Evolutionary conservation across 1,140 invertebrate genomes (phyloP).

Genomic region (Drosophila kepulauana): DNA sequence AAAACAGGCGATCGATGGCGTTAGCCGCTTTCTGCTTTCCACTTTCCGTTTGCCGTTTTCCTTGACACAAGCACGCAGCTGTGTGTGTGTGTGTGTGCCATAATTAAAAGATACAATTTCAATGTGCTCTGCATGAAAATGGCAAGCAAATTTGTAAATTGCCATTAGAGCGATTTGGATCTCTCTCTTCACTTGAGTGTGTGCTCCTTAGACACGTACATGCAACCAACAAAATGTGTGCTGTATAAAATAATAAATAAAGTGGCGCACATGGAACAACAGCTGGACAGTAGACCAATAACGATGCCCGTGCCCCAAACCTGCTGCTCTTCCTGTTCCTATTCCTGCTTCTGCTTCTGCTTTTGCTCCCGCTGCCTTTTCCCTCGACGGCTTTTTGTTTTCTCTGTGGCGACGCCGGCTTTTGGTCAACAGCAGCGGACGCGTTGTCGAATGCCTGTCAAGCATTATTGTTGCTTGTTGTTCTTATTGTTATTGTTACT

Average conservation of each 20-base stretch:
- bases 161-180: slow-evolving; percentile 64
- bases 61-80: slow-evolving; percentile 61
- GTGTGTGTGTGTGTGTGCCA: slow-evolving; percentile 22
- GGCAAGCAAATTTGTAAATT: slow-evolving; percentile 62
- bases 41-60: slow-evolving; percentile 4
- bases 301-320: background rate
- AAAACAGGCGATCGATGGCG: slow-evolving; percentile 34
- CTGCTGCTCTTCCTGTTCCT: background rate
- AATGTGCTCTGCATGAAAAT: slow-evolving; percentile 37
- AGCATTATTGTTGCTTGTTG: slow-evolving; percentile 53
- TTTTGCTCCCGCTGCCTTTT: background rate
- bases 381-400: slow-evolving; percentile 18
- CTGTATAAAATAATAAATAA: slow-evolving; percentile 60
- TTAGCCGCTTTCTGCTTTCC: slow-evolving; percentile 3
- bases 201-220: slow-evolving; percentile 41
- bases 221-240: slow-evolving; percentile 10
- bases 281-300: slow-evolving; percentile 29
- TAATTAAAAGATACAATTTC: slow-evolving; percentile 72
- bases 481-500: slow-evolving; percentile 41
- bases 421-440: slow-evolving; percentile 50
- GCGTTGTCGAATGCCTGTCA: slow-evolving; percentile 64
- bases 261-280: slow-evolving; percentile 45
- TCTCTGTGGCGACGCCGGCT: slow-evolving; percentile 9
- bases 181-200: slow-evolving; percentile 48
- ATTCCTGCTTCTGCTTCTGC: slow-evolving; percentile 10